phyloP scores from a whole-genome alignment of 2,113 vertebrate genomes.

The Dendropsophus ebraccatus region DNA sequence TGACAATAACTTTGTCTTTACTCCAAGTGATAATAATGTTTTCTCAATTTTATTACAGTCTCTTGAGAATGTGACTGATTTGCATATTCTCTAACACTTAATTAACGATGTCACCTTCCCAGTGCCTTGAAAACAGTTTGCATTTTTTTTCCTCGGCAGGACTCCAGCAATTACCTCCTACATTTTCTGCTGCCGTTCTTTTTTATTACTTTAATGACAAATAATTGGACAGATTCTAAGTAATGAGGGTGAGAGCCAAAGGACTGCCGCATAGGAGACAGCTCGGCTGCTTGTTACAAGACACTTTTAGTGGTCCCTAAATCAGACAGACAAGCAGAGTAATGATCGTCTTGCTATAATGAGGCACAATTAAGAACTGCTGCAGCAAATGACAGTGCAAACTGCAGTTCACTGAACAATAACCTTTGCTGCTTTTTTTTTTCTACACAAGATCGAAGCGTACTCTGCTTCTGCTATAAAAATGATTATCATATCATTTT shows the following conservation, averaged over 20 bases:
- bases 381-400: constrained; percentile 80
- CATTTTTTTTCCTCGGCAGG: constrained; percentile 72
- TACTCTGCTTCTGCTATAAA: constrained; percentile 66
- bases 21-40: constrained; percentile 73
- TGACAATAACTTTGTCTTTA: constrained; percentile 65
- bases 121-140: constrained; percentile 79
- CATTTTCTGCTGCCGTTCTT: constrained; percentile 78
- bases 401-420: constrained; percentile 82
- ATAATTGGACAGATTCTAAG: constrained; percentile 88
- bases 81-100: constrained; percentile 82
- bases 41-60: constrained; percentile 77
- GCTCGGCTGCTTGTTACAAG: constrained; percentile 79
- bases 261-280: constrained; percentile 77
- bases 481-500: constrained; percentile 63
- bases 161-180: constrained; percentile 80
- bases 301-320: constrained; percentile 85
- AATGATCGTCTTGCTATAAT: constrained; percentile 82
- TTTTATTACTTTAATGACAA: constrained; percentile 89
- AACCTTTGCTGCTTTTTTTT: constrained; percentile 72
- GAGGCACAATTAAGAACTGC: constrained; percentile 83
- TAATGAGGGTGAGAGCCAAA: constrained; percentile 82
- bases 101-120: constrained; percentile 82
- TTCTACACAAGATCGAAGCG: constrained; percentile 77
- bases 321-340: constrained; percentile 86
- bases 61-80: constrained; percentile 74